Evolutionary conservation across 2,888 invertebrate species (phyloP), one percentile per base, ranked within the genome.

Genomic region (Homarus gammarus): DNA sequence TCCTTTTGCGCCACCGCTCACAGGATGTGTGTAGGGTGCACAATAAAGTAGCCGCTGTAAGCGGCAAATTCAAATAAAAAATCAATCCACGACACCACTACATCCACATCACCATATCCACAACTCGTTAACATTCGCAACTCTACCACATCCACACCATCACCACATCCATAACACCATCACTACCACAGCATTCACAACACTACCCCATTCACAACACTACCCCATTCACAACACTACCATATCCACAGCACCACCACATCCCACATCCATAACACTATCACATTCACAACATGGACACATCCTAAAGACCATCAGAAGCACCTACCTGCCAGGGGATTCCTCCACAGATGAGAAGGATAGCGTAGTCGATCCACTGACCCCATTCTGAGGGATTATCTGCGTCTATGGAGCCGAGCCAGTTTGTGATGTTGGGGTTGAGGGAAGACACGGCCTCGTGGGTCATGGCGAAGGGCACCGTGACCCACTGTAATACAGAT

Each of bases 401-500:
- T 1, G 31, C 31, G 40, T 70, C 31, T 18, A 98, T 95, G 83
- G 95, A 94, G 2, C 98, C 98, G 92, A 98, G 97, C 98, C 98
- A 98, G 93, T 98, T 97, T 84, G 97, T 96, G 40, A 97, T 96
- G 95, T 97, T 96, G 72, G 94, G 93, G 91, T 94, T 94, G 10
- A 93, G 91, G 36, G 97, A 96, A 0, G 93, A 93, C 12, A 99
- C 98, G 93, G 97, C 96, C 27, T 96, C 96, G 94, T 98, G 97
- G 91, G 96, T 95, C 97, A 98, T 97, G 15, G 99, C 98, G 94
- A 99, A 99, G 0, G 99, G 99, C 92, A 99, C 98, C 94, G 99
- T 98, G 96, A 99, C 96, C 99, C 99, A 99, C 94, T 96, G 94
- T 56, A 94, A 93, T 84, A 92, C 70, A 61, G 75, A 44, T 44